Percentiles rank a stretch among this genome's conserved stretches.
These are phyloP conservation scores for Noctua pronuba DNA, from an alignment of 2,888 invertebrate genomes.

Conservation along the genomic window DNA sequence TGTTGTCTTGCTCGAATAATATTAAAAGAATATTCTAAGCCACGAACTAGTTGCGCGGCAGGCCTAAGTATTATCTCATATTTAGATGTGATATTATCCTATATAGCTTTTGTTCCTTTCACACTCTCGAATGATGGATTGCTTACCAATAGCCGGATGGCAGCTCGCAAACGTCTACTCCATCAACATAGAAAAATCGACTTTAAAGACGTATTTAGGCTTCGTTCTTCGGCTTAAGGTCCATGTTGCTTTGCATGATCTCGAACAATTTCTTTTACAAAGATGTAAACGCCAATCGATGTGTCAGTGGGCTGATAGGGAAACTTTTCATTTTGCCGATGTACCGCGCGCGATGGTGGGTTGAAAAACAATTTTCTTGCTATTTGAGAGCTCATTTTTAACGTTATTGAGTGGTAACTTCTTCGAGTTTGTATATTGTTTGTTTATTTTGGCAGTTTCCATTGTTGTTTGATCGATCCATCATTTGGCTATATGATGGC, in stretches of 20 bases:
- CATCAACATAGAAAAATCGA: slow-evolving; percentile 77
- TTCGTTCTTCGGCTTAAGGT: slow-evolving; percentile 76
- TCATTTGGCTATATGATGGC: slow-evolving; percentile 62
- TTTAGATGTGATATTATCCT: slow-evolving; percentile 74
- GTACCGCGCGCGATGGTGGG: slow-evolving; percentile 79
- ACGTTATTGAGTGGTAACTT: slow-evolving; percentile 86
- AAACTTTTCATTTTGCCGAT: slow-evolving; percentile 89
- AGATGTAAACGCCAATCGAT: slow-evolving; percentile 89
- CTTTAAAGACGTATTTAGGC: slow-evolving; percentile 68
- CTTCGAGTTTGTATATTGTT: slow-evolving; percentile 73
- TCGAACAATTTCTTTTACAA: slow-evolving; percentile 84
- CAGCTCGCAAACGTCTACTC: slow-evolving; percentile 82
- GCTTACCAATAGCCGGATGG: slow-evolving; percentile 82
- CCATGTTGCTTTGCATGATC: slow-evolving; percentile 81
- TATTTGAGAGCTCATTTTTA: slow-evolving; percentile 86
- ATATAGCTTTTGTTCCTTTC: slow-evolving; percentile 81
- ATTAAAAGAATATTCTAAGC: neutral
- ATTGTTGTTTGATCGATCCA: slow-evolving; percentile 77
- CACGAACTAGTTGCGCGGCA: slow-evolving; percentile 21
- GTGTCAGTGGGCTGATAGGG: slow-evolving; percentile 87
- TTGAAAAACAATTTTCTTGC: slow-evolving; percentile 87
- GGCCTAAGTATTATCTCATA: slow-evolving; percentile 65
- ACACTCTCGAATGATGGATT: slow-evolving; percentile 85
- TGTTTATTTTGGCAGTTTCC: slow-evolving; percentile 74
- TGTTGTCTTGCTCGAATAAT: slow-evolving; percentile 1